Base-by-base conservation (phyloP, 2,888 invertebrate genomes). In the Megaustenia siamemsis region DNA sequence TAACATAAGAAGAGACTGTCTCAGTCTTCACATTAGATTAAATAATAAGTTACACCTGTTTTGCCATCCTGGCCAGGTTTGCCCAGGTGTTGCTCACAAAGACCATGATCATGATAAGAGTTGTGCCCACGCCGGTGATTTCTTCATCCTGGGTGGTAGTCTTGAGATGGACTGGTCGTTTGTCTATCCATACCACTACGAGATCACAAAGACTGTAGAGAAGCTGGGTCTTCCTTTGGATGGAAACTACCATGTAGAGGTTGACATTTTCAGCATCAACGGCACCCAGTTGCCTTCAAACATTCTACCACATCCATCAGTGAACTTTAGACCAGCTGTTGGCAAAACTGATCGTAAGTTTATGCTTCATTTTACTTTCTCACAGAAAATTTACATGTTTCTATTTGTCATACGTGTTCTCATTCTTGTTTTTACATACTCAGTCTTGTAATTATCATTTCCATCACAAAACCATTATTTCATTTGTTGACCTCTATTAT, bases 61-160 rank as follows among this genome's bases (percentile, higher is more conserved):
- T n/a, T n/a, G n/a, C n/a, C n/a, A n/a, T n/a, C n/a, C n/a, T 35
- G 12, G 0, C 12, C 79, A 86, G 86, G 86, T 86, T 8, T 86
- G 86, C n/a, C 15, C 66, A 40, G 32, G n/a, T 49, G 24, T 38
- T 49, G 75, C n/a, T 6, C 71, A 81, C 21, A n/a, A n/a, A n/a
- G 38, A 73, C 0, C 69, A 56, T 43, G 84, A 77, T 40, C 12
- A 32, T 8, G 68, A 83, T 12, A 21, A 76, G 21, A 40, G 82
- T 45, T 88, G 88, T 63, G 85, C 84, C 40, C 78, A 82, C 21
- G 86, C 88, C 0, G 88, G 88, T 8, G 85, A 86, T 56, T 83
- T 88, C 85, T 88, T 88, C 80, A 66, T 87, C 69, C 83, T 88
- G 60, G 88, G 88, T 8, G 88, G 88, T 3, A 63, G 85, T 63